Evolutionary conservation across 2,113 vertebrate species (phyloP), one percentile per base, ranked within the genome.

Genomic region (Greenwoodochromis staneri): DNA sequence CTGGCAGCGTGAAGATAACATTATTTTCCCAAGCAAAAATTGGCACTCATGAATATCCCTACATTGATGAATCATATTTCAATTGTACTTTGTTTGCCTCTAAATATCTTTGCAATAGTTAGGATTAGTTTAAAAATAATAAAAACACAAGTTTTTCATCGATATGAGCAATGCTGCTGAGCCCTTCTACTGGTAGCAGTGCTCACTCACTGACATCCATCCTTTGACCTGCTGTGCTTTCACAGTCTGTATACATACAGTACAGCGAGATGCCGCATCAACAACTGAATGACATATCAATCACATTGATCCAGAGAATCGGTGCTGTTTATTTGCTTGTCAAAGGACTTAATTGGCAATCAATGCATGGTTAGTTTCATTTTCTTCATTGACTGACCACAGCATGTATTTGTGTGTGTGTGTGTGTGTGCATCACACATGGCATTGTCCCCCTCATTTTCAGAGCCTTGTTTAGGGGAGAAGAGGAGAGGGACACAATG

Each of bases 301-400:
- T 91, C 87, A 71, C 82, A 95, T 95, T 94, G 91, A 94, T 92
- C 86, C 31, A 57, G 34, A 90, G 38, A 92, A 93, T 93, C 85
- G 81, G 24, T 94, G 90, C 82, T 87, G 91, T 95, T 96, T 96
- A 95, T 95, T 95, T 92, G 91, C 94, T 87, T 92, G 95, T 95
- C 95, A 93, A 88, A 92, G 88, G 87, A 84, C 88, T 94, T 88
- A 82, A 94, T 95, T 94, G 92, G 82, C 90, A 94, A 94, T 96
- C 95, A 94, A 95, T 96, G 92, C 69, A 87, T 71, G 55, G 84
- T 87, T 93, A 81, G 86, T 91, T 94, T 93, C 80, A 94, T 95
- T 94, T 93, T 94, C 85, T 83, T 85, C 90, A 87, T 82, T 93
- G 93, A 93, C 87, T 84, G 73, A 85, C 82, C 85, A 47, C 53